These are phyloP conservation scores for Calliopsis andreniformis DNA, from an alignment of 1,140 invertebrate species.

Conservation along the genomic window DNA sequence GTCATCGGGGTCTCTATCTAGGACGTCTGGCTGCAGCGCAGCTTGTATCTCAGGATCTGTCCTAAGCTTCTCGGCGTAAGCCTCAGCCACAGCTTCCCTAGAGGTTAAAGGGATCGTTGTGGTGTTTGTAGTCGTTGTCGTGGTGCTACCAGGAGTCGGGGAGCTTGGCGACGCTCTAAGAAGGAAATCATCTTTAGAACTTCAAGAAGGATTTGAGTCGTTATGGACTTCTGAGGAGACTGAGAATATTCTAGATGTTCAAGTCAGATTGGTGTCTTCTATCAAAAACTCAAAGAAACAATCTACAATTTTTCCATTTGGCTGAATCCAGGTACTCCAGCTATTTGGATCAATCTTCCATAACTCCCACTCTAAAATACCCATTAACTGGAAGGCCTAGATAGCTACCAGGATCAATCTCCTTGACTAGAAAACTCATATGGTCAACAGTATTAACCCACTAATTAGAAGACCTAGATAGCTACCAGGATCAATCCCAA, in stretches of 20 bases:
- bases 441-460: no score
- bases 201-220: neutral
- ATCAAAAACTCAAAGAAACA: no score
- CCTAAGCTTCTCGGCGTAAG: conserved; percentile 90
- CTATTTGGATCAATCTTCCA: no score
- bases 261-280: neutral
- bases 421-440: no score
- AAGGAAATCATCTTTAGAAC: neutral
- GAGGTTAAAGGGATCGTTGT: conserved; percentile 66
- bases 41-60: conserved; percentile 89
- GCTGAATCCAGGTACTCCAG: no score
- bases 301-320: no score
- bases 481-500: no score
- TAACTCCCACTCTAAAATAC: no score
- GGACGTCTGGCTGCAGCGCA: conserved; percentile 86
- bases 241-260: neutral
- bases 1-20: conserved; percentile 93
- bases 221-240: neutral
- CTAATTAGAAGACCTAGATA: no score
- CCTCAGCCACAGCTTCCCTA: conserved; percentile 84
- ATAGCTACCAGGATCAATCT: no score
- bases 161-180: conserved; percentile 43
- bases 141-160: conserved; percentile 23
- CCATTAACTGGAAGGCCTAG: no score
- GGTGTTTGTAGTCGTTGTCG: conserved; percentile 69